A percentile compares a stretch with the other conserved stretches of the same genome.
Conservation (phyloP, 2,888 invertebrate species). For the Ypsolopha scabrella region DNA sequence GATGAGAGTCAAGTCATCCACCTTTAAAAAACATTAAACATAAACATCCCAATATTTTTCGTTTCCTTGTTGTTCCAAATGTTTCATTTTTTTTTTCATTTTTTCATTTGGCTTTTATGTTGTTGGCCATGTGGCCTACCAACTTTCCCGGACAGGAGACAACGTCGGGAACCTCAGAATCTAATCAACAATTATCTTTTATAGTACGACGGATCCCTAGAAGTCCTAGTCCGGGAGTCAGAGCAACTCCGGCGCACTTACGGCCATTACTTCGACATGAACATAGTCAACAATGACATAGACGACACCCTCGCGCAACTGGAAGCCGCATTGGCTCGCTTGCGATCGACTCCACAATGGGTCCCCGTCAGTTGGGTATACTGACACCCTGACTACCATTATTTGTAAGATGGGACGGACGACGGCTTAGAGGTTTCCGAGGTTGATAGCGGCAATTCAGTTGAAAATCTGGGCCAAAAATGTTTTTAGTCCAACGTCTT, state of each 20-base stretch:
- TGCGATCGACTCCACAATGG: conserved; percentile 95
- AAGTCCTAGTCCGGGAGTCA: conserved; percentile 95
- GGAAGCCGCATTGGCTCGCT: conserved; percentile 90
- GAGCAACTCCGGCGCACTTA: conserved; percentile 97
- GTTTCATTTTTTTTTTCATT: no score
- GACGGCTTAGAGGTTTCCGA: conserved; percentile 6
- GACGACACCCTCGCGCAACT: conserved; percentile 96
- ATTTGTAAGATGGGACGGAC: conserved; percentile 18
- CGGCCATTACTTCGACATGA: conserved; percentile 98
- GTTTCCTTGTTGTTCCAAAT: no score
- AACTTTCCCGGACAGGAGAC: no score
- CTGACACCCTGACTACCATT: conserved; percentile 70
- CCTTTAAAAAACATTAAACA: no score
- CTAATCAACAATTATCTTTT: conserved; percentile 17
- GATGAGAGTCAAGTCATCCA: no score
- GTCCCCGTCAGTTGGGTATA: conserved; percentile 98
- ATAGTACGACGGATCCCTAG: conserved; percentile 98
- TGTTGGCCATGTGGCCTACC: no score
- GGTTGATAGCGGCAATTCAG: not conserved
- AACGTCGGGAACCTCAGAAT: no score
- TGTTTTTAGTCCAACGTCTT: not conserved
- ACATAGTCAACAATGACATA: conserved; percentile 99
- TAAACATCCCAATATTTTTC: no score
- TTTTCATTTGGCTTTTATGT: no score
- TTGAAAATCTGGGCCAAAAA: not conserved